Conservation (phyloP, 2,888 invertebrate genomes). For the Ditula angustiorana region DNA sequence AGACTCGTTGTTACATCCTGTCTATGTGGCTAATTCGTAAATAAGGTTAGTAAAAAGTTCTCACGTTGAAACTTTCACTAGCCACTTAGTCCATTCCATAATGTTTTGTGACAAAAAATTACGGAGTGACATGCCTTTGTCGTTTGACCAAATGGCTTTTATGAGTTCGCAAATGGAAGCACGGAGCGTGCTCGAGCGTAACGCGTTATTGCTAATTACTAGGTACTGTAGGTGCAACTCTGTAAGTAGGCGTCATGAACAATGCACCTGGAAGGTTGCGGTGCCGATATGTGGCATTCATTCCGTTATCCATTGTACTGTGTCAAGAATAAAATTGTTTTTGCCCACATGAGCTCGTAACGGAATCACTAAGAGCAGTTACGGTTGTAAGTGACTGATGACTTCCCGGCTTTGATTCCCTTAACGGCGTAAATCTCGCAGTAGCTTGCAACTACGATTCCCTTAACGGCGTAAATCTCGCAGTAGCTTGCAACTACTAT, state of each 20-base stretch:
- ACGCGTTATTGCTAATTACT: conserved; percentile 32
- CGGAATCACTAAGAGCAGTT: conserved; percentile 26
- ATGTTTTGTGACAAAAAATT: conserved; percentile 33
- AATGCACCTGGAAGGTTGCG: conserved; percentile 49
- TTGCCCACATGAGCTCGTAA: conserved; percentile 27
- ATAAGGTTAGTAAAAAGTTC: conserved; percentile 28
- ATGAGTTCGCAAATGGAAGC: conserved; percentile 41
- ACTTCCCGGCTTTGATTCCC: conserved; percentile 12
- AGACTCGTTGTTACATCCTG: conserved; percentile 34
- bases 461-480: too few relatives aligned
- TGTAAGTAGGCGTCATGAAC: conserved; percentile 48
- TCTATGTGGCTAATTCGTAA: conserved; percentile 16
- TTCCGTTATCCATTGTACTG: conserved; percentile 49
- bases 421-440: background rate
- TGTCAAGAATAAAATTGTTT: conserved; percentile 50
- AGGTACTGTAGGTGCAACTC: conserved; percentile 9
- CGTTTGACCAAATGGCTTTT: conserved; percentile 49
- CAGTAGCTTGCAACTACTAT: too few relatives aligned
- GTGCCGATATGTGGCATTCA: conserved; percentile 44
- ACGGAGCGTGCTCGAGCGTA: conserved; percentile 42
- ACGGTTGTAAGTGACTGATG: conserved; percentile 19
- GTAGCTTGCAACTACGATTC: too few relatives aligned
- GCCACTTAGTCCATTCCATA: conserved; percentile 16
- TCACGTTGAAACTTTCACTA: conserved; percentile 37
- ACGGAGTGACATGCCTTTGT: conserved; percentile 46